Evolutionary conservation across 2,797 vertebrate genomes (phyloP).

Genomic region (Silurus aristotelis): DNA sequence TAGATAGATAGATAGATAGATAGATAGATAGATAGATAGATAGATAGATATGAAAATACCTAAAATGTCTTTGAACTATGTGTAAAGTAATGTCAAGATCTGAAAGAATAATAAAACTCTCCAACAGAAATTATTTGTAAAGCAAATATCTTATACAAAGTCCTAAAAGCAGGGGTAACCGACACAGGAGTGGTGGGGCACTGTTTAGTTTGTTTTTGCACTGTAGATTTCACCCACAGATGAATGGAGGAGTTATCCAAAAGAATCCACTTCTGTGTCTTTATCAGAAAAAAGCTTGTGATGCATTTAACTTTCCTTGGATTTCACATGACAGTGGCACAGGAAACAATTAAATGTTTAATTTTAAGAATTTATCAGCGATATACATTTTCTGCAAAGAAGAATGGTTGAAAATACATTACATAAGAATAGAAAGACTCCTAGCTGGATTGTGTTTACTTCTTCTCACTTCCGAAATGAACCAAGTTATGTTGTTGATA

Average conservation of each 20-base stretch:
- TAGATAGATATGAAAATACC: not conserved
- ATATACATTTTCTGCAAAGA: no score
- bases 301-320: not conserved
- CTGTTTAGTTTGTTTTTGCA: not conserved
- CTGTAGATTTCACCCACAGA: no score
- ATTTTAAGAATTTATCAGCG: no score
- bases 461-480: not conserved
- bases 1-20: no score
- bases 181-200: not conserved
- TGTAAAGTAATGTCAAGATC: not conserved
- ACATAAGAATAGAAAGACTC: not conserved
- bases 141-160: not conserved
- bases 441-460: not conserved
- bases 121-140: no score
- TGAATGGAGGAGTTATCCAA: not conserved
- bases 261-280: not conserved
- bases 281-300: not conserved
- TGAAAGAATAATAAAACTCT: not conserved
- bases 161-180: no score
- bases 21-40: no score
- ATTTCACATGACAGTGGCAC: not conserved
- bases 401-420: not conserved
- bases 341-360: not conserved
- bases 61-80: not conserved
- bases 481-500: not conserved